Conservation (phyloP, 1,140 invertebrate genomes). For the Coenobita brevimanus region DNA sequence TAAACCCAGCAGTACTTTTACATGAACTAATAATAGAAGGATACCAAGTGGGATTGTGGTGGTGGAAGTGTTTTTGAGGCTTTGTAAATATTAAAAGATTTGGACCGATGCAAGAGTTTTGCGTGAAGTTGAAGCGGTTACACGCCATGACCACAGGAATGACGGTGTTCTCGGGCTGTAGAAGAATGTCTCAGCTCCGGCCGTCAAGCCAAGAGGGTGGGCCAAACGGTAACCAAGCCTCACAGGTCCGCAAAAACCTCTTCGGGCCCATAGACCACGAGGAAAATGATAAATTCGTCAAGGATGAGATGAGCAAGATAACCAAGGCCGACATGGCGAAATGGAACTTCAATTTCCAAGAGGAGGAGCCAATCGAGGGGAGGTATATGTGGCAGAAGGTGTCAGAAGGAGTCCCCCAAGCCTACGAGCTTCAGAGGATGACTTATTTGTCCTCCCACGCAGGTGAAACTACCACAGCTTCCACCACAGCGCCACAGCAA, state of each 20-base stretch:
- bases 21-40: too few relatives aligned
- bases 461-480: background rate
- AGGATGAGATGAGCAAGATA: constrained; percentile 74
- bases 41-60: too few relatives aligned
- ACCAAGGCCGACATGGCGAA: constrained; percentile 73
- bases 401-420: constrained; percentile 40
- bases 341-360: constrained; percentile 76
- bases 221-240: too few relatives aligned
- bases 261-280: constrained; percentile 77
- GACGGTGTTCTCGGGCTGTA: too few relatives aligned
- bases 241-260: constrained; percentile 75
- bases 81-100: too few relatives aligned
- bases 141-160: too few relatives aligned
- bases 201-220: too few relatives aligned
- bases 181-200: too few relatives aligned
- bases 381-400: constrained; percentile 60
- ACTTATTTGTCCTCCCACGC: background rate
- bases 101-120: too few relatives aligned
- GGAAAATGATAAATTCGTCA: constrained; percentile 74
- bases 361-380: constrained; percentile 72
- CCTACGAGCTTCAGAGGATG: constrained; percentile 58
- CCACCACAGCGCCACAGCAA: background rate
- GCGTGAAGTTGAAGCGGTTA: too few relatives aligned
- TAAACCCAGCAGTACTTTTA: too few relatives aligned
- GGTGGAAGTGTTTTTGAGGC: too few relatives aligned